Base-by-base conservation (phyloP, 2,113 vertebrate species). In the Thamnaconus septentrionalis region DNA sequence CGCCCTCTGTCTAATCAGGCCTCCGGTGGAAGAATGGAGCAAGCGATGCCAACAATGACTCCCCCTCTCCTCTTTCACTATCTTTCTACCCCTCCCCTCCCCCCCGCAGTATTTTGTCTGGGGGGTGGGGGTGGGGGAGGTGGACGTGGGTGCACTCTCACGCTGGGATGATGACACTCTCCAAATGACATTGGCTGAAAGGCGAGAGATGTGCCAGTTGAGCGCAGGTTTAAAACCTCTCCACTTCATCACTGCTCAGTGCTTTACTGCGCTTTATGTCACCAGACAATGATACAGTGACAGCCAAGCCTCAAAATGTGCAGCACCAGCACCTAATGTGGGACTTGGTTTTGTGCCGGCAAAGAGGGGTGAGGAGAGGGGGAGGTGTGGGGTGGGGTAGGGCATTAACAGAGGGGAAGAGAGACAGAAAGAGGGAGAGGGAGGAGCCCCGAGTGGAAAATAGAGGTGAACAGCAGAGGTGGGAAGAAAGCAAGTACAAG, bases 1-100 rank as follows among this genome's bases (percentile, higher is more conserved):
- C 73, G 72, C 69, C 65, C 80, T 78, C 73, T 74, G 85, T 87
- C 86, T 89, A 88, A 91, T 92, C 87, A 91, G 86, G 84, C 84
- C 77, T 88, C 82, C 75, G 75, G 81, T 70, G 59, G 82, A 88
- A 90, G 89, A 90, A 89, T 91, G 83, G 89, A 85, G 75, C 73
- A 81, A 85, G 81, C 66, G 31, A 65, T 65, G 80, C 67, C 72
- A 78, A 69, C 59, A 55, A 71, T 60, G 72, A 67, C 8, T 46
- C 59, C 56, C 41, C 66, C 53, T 49, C 55, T 50, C n/a, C 64
- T 63, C 45, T 65, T 50, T 50, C 47, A 48, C 47, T 10, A 10
- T 7, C 47, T 52, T 54, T 10, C 61, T 31, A 31, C 18, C 18
- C 53, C 11, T 52, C 58, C 52, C 61, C 57, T 56, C 63, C 51